A percentile compares a stretch with the other conserved stretches of the same genome.
These are phyloP conservation scores for Gobius niger DNA, from an alignment of 2,113 vertebrate genomes.

Conservation along the genomic window DNA sequence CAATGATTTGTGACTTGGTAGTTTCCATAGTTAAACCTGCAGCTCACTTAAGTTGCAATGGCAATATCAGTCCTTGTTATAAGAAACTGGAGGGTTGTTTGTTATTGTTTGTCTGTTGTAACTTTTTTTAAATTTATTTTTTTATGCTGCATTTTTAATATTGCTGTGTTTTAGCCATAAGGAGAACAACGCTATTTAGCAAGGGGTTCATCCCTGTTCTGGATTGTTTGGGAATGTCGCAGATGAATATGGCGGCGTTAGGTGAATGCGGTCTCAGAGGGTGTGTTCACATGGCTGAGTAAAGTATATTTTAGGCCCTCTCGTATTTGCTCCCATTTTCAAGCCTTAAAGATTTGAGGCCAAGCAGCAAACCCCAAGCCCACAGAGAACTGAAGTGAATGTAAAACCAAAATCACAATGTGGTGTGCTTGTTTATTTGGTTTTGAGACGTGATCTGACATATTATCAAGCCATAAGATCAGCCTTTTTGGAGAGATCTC, in stretches of 20 bases:
- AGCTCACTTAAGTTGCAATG: no score
- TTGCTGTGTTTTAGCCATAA: no score
- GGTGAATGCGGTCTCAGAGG: slow-evolving; percentile 33
- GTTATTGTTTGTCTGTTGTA: no score
- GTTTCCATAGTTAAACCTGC: no score
- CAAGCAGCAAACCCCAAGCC: slow-evolving; percentile 45
- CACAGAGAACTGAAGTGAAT: slow-evolving; percentile 34
- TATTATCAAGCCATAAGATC: slow-evolving; percentile 38
- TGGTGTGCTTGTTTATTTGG: slow-evolving; percentile 63
- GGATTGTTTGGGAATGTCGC: slow-evolving; percentile 13
- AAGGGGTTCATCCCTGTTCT: background rate
- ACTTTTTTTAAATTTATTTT: no score
- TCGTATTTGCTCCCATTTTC: slow-evolving; percentile 34
- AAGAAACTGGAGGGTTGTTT: no score
- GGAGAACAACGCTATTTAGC: slow-evolving; percentile 4
- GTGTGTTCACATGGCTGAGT: slow-evolving; percentile 33
- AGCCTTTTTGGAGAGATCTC: slow-evolving; percentile 33
- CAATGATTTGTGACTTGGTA: no score
- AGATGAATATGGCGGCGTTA: slow-evolving; percentile 34
- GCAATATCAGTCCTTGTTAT: no score
- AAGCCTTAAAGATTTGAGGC: slow-evolving; percentile 46
- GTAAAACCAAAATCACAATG: slow-evolving; percentile 56
- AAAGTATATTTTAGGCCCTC: slow-evolving; percentile 54
- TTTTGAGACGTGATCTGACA: slow-evolving; percentile 47
- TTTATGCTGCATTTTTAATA: no score